Evolutionary conservation across 2,888 invertebrate genomes (phyloP), one percentile per base, ranked within the genome.

Genomic region (Mechanitis mazaeus): DNA sequence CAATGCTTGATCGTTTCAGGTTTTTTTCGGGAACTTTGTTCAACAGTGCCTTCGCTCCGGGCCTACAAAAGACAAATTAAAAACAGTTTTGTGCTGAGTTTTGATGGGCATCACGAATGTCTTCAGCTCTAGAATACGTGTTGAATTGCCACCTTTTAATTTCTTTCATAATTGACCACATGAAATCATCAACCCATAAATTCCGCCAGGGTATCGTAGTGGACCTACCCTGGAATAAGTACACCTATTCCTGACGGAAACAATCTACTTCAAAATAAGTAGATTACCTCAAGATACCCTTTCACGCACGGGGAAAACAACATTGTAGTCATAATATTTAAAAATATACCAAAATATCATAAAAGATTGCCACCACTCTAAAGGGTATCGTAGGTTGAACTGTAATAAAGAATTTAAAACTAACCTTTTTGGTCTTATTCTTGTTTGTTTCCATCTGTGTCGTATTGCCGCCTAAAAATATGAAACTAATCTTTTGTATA

Each of bases 11-110:
- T 45, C 63, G 54, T 4, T 54, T 55, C 20, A 59, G 3, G 1
- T 35, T 46, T 60, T 58, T 71, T 4, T 59, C 54, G 1, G 69
- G 64, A 1, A 72, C 56, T 33, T 74, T 66, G 2, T 64, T 68
- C 1, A 81, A 61, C 0, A 84, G 71, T 1, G 83, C 84, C 20
- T 75, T 76, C 1, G 80, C 83, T n/a, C 85, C 85, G 0, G 85
- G 84, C 59, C 85, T 85, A 68, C 20, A 20, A 20, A 20, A 20
- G 20, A 20, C 20, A 20, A 20, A 20, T 1, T 20, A 20, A 20
- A 20, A 20, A 20, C 20, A 20, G 20, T 20, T 20, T 20, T 20
- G 20, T 20, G 20, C 20, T 20, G 20, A 20, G 20, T 20, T 1
- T 20, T 20, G 20, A 20, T 20, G 20, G 20, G 20, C 0, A 20